phyloP scores from a whole-genome alignment of 2,797 vertebrate species.

The Characodon lateralis region DNA sequence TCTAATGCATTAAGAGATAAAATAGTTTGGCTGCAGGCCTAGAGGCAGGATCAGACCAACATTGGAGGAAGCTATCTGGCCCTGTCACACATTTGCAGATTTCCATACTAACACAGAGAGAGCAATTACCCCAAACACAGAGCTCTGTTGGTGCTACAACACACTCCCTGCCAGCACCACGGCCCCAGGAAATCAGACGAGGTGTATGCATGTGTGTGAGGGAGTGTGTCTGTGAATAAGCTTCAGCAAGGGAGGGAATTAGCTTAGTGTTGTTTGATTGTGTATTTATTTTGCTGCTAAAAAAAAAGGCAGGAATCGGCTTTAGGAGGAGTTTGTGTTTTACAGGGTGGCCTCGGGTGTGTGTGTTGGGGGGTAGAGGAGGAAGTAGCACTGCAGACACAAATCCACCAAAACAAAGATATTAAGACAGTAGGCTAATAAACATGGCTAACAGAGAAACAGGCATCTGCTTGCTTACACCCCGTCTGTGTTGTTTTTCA shows the following conservation, averaged over 20 bases:
- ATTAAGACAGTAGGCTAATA: conserved; percentile 75
- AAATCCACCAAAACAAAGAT: conserved; percentile 81
- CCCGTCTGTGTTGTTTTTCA: conserved; percentile 76
- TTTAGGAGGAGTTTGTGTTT: conserved; percentile 65
- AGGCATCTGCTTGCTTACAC: conserved; percentile 75
- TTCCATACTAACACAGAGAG: conserved; percentile 99
- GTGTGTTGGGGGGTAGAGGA: conserved; percentile 39
- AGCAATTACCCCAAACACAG: conserved; percentile 94
- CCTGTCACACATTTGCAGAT: conserved; percentile 99
- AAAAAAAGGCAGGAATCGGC: conserved; percentile 67
- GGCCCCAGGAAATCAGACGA: conserved; percentile 80
- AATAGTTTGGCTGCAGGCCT: conserved; percentile 99
- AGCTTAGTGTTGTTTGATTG: conserved; percentile 83
- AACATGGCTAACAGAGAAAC: conserved; percentile 73
- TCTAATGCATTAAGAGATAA: conserved; percentile 99
- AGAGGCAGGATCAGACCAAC: conserved; percentile 98
- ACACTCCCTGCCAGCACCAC: conserved; percentile 88
- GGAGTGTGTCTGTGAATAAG: conserved; percentile 65
- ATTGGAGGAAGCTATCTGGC: conserved; percentile 98
- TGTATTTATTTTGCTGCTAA: conserved; percentile 80
- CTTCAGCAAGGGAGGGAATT: conserved; percentile 76
- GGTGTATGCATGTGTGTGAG: conserved; percentile 58
- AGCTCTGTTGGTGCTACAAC: conserved; percentile 94
- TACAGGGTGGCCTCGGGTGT: conserved; percentile 74
- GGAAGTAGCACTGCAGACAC: conserved; percentile 45